Conservation (phyloP, 1,140 invertebrate genomes). For the Dendrolimus punctatus region DNA sequence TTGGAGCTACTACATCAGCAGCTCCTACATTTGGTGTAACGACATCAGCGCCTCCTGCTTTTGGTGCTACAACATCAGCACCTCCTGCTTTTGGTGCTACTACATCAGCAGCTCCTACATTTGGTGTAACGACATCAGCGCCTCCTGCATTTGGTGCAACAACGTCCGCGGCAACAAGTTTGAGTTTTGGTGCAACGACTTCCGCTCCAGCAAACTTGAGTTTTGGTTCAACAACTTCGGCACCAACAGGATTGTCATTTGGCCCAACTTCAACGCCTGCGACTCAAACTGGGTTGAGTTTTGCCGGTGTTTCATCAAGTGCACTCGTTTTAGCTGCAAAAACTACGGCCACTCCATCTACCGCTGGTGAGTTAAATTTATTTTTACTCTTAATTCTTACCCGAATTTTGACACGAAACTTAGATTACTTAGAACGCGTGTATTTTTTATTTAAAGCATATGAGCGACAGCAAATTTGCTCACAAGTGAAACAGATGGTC, state of each 20-base stretch:
- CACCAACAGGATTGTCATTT: conserved; percentile 12
- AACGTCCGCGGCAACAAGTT: conserved; percentile 25
- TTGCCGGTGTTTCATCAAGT: conserved; percentile 26
- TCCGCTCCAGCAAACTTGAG: conserved; percentile 3
- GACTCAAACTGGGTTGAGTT: conserved; percentile 17
- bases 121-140: conserved; percentile 19
- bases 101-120: too few relatives aligned
- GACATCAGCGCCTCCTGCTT: conserved; percentile 18
- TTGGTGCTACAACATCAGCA: conserved; percentile 20
- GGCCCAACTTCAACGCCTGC: conserved; percentile 8
- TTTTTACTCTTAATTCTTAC: neutral
- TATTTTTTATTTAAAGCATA: too few relatives aligned
- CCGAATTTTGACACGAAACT: neutral
- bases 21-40: conserved; percentile 25
- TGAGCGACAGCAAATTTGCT: too few relatives aligned
- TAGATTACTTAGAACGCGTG: too few relatives aligned
- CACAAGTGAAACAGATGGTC: too few relatives aligned
- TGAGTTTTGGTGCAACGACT: conserved; percentile 30
- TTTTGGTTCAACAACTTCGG: neutral
- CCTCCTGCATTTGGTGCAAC: conserved; percentile 16
- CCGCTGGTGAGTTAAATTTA: conserved; percentile 18
- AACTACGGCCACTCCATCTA: conserved; percentile 14
- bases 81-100: conserved; percentile 19
- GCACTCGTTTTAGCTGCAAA: conserved; percentile 24
- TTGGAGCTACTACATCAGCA: conserved; percentile 24